A percentile compares a stretch with the other conserved stretches of the same genome.
phyloP scores from a whole-genome alignment of 2,888 invertebrate genomes.

The Scelioninae gen. 2 region DNA sequence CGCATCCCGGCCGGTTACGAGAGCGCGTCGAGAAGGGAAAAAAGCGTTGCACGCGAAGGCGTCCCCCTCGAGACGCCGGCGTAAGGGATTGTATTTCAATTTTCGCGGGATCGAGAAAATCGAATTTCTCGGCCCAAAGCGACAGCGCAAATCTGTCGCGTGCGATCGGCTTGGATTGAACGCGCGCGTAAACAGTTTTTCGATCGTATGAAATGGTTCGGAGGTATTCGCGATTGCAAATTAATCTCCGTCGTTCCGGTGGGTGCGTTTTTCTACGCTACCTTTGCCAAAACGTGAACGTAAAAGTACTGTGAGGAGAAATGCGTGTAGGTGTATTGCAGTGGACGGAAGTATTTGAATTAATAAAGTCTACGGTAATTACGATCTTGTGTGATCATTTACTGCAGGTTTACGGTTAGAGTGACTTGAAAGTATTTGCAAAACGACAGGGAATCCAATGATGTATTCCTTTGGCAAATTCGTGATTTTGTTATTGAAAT shows the following conservation, averaged over 20 bases:
- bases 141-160: conserved; percentile 44
- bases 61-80: conserved; percentile 54
- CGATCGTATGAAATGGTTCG: conserved; percentile 11
- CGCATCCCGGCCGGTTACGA: conserved; percentile 32
- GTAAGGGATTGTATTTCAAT: conserved; percentile 66
- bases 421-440: no score
- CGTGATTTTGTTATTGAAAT: no score
- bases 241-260: conserved; percentile 10
- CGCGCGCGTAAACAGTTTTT: conserved; percentile 38
- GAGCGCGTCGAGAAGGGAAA: conserved; percentile 7
- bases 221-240: conserved; percentile 13
- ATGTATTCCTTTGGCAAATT: no score
- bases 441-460: no score
- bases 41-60: conserved; percentile 44
- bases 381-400: no score
- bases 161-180: conserved; percentile 47
- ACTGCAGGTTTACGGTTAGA: no score
- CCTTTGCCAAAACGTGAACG: no score
- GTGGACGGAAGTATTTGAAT: no score
- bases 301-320: no score
- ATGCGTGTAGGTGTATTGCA: no score
- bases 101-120: conserved; percentile 65
- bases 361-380: no score
- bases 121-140: conserved; percentile 60
- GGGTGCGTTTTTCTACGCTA: no score